phyloP scores from a whole-genome alignment of 2,113 vertebrate genomes.

The Lamprotornis superbus region DNA sequence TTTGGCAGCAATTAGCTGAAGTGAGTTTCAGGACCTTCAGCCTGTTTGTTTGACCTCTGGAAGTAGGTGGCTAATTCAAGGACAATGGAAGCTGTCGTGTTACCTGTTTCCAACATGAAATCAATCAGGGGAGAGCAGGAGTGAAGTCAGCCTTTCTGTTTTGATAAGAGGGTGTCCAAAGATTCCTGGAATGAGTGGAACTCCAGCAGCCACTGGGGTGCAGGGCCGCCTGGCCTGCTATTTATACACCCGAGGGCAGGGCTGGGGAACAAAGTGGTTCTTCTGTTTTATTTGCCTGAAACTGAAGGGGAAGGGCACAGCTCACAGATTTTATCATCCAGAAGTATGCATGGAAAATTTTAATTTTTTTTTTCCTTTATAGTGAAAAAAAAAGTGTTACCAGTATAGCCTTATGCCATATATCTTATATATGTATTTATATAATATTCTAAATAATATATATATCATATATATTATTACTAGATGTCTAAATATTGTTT shows the following conservation, averaged over 20 bases:
- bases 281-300: slow-evolving; percentile 31
- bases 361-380: background rate
- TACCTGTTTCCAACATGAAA: slow-evolving; percentile 69
- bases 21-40: slow-evolving; percentile 2
- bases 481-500: background rate
- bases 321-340: background rate
- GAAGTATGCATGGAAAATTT: background rate
- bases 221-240: slow-evolving; percentile 41
- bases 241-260: slow-evolving; percentile 54
- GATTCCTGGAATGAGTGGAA: slow-evolving; percentile 63
- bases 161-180: slow-evolving; percentile 67
- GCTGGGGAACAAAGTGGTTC: slow-evolving; percentile 31
- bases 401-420: background rate
- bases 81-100: slow-evolving; percentile 46
- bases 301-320: background rate
- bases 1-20: slow-evolving; percentile 51
- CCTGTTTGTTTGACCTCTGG: slow-evolving; percentile 72
- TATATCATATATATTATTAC: background rate
- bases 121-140: slow-evolving; percentile 26
- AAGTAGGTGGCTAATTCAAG: slow-evolving; percentile 68
- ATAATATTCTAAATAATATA: background rate
- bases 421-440: background rate
- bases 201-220: slow-evolving; percentile 44
- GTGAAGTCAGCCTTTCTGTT: slow-evolving; percentile 75
- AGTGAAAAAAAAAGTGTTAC: background rate